These are phyloP conservation scores for Julus scandinavius DNA, from an alignment of 2,888 invertebrate species.

Conservation along the genomic window DNA sequence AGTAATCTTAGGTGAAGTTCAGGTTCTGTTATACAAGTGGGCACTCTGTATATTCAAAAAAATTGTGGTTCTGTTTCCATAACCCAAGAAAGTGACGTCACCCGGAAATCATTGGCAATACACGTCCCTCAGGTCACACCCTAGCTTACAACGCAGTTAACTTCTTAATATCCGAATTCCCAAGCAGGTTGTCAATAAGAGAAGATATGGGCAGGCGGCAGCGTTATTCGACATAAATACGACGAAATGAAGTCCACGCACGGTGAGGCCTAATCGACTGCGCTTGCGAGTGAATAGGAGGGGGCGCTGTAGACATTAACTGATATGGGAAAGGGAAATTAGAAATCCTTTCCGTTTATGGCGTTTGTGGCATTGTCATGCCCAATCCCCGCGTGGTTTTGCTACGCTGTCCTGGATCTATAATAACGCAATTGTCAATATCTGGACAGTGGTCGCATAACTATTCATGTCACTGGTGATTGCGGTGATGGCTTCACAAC, in stretches of 20 bases:
- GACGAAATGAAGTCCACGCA: not conserved
- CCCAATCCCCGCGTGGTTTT: not conserved
- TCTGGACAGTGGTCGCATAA: conserved; percentile 35
- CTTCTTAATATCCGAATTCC: conserved; percentile 9
- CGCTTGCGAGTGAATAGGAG: not conserved
- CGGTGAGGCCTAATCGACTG: conserved; percentile 1
- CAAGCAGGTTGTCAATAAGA: not conserved
- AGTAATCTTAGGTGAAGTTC: too few relatives aligned
- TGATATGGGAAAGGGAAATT: conserved; percentile 29
- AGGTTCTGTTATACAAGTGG: too few relatives aligned
- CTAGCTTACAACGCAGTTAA: not conserved
- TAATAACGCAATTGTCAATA: conserved; percentile 37
- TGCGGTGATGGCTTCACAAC: conserved; percentile 6
- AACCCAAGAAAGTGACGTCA: not conserved
- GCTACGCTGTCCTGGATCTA: conserved; percentile 34
- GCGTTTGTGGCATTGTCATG: not conserved
- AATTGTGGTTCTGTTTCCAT: too few relatives aligned
- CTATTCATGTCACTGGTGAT: conserved; percentile 35
- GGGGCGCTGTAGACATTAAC: not conserved
- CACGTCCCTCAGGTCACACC: not conserved
- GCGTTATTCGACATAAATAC: not conserved
- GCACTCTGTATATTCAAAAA: too few relatives aligned
- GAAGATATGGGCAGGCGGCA: not conserved
- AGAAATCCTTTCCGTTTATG: conserved; percentile 19
- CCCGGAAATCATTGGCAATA: not conserved